A percentile compares a stretch with the other conserved stretches of the same genome.
These are phyloP conservation scores for Sorex araneus DNA, from an alignment of 2,113 vertebrate genomes.

Conservation along the genomic window DNA sequence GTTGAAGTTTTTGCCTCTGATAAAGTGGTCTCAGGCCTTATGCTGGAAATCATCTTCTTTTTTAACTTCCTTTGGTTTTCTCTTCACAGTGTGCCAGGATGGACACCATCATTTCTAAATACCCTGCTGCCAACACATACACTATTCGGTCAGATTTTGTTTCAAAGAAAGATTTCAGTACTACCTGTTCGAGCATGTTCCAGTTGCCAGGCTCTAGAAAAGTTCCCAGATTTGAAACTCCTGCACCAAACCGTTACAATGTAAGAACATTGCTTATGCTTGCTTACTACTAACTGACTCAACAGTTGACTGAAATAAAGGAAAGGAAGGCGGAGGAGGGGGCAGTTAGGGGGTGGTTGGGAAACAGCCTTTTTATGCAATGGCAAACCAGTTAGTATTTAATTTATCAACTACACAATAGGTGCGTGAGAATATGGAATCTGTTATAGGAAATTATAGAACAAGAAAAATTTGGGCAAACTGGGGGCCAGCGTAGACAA, in stretches of 20 bases:
- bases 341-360: background rate
- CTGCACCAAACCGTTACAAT: conserved; percentile 91
- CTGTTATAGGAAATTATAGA: background rate
- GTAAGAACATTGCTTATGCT: conserved; percentile 75
- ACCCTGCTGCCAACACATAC: conserved; percentile 90
- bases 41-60: background rate
- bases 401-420: background rate
- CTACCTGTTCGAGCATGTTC: conserved; percentile 90
- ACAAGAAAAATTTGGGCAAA: background rate
- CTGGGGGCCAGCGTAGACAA: rapidly evolving
- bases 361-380: background rate
- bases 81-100: conserved; percentile 78
- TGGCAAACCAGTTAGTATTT: background rate
- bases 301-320: background rate
- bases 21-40: background rate
- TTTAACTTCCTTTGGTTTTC: conserved; percentile 8
- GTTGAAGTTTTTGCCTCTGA: background rate
- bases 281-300: background rate
- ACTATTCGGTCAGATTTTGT: conserved; percentile 85
- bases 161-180: conserved; percentile 89
- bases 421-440: background rate
- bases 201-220: conserved; percentile 85
- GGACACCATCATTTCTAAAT: conserved; percentile 68
- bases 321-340: background rate
- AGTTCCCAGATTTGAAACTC: conserved; percentile 82